Evolutionary conservation across 2,888 invertebrate genomes (phyloP).

Genomic region (Eupithecia dodoneata): DNA sequence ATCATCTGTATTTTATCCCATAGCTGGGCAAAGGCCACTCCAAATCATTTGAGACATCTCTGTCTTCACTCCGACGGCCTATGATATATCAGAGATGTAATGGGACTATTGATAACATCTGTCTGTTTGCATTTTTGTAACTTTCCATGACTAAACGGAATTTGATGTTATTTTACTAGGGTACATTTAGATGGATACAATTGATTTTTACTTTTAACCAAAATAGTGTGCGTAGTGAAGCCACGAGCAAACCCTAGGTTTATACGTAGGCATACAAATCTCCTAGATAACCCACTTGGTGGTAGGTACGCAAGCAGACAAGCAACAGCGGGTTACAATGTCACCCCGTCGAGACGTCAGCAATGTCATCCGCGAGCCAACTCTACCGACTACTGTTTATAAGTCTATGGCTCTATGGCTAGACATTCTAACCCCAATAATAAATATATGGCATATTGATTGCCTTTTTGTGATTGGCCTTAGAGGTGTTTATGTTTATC

Average conservation of each 20-base stretch:
- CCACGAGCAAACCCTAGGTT: neutral
- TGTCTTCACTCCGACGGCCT: neutral
- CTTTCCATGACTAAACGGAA: neutral
- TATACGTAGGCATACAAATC: neutral
- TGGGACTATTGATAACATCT: neutral
- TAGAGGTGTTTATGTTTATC: neutral
- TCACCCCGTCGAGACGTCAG: constrained; percentile 1
- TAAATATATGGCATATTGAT: neutral
- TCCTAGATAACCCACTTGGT: neutral
- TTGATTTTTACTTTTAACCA: neutral
- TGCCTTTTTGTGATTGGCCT: neutral
- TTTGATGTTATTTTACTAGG: neutral
- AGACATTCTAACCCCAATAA: neutral
- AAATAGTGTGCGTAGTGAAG: neutral
- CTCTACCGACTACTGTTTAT: constrained; percentile 1
- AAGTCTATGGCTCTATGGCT: neutral
- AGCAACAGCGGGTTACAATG: constrained; percentile 3
- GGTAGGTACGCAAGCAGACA: neutral
- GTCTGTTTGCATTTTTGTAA: neutral
- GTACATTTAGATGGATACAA: neutral
- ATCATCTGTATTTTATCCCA: neutral
- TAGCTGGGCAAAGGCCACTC: neutral
- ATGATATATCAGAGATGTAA: neutral
- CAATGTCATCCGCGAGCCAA: constrained; percentile 11
- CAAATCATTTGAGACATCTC: neutral